A percentile compares a stretch with the other conserved stretches of the same genome.
Evolutionary conservation across 2,113 vertebrate genomes (phyloP).

Genomic region (Callipepla californica): DNA sequence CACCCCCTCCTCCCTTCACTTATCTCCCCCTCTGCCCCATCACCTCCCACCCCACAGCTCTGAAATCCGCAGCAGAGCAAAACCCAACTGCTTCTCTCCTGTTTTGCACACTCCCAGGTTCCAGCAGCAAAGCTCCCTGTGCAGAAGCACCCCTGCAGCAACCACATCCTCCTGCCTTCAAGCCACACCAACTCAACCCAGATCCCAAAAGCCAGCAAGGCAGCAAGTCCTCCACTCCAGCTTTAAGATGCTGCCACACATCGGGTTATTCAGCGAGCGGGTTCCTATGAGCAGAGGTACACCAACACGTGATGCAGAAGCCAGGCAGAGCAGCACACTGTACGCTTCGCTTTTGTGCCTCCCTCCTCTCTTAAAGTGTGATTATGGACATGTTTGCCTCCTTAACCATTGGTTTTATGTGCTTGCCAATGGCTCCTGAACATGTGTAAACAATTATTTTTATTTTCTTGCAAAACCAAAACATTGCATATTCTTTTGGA

Average conservation of each 20-base stretch:
- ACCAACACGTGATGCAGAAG: not conserved
- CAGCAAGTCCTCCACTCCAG: constrained; percentile 38
- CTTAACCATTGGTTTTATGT: constrained; percentile 60
- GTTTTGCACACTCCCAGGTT: not conserved
- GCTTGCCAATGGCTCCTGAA: constrained; percentile 48
- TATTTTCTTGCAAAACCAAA: constrained; percentile 71
- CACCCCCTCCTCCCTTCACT: not conserved
- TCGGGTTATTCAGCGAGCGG: not conserved
- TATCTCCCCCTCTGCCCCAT: not conserved
- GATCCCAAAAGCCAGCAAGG: not conserved
- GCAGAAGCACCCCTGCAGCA: not conserved
- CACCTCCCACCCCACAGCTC: not conserved
- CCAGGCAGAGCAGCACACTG: not conserved
- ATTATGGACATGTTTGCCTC: constrained; percentile 55
- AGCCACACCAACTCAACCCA: not conserved
- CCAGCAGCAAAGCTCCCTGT: not conserved
- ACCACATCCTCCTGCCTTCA: not conserved
- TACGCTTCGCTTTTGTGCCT: not conserved
- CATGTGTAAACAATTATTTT: constrained; percentile 76
- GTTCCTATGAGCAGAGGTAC: not conserved
- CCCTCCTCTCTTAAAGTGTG: constrained; percentile 31
- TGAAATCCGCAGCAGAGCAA: not conserved
- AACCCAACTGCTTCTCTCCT: not conserved
- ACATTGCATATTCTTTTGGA: constrained; percentile 51
- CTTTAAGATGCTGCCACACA: constrained; percentile 27